A percentile compares a stretch with the other conserved stretches of the same genome.
Conservation (phyloP, 2,113 vertebrate genomes). For the Rhegmatorhina hoffmannsi region DNA sequence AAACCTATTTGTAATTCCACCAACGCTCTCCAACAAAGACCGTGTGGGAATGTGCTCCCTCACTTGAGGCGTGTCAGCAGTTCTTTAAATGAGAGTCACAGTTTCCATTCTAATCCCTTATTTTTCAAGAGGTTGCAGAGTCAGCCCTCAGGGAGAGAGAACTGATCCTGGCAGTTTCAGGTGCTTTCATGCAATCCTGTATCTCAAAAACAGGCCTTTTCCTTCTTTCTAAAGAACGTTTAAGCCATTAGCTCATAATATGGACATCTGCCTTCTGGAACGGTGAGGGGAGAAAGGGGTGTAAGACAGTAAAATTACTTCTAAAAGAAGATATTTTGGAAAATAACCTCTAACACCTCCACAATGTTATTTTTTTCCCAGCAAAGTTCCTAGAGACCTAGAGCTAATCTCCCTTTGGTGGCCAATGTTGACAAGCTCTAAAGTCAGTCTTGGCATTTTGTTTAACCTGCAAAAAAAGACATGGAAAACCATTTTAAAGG, state of each 20-base stretch:
- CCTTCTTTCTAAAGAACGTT: neutral
- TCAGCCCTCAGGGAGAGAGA: constrained; percentile 22
- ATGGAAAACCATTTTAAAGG: constrained; percentile 30
- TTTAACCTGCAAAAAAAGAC: constrained; percentile 10
- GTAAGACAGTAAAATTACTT: constrained; percentile 20
- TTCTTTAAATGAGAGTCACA: neutral
- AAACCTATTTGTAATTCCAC: constrained; percentile 41
- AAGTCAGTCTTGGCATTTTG: constrained; percentile 29
- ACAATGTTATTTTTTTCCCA: constrained; percentile 32
- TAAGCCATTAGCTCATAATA: constrained; percentile 56
- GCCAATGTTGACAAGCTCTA: constrained; percentile 55
- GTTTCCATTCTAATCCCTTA: constrained; percentile 38
- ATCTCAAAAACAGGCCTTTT: constrained; percentile 19
- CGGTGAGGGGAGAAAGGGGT: neutral
- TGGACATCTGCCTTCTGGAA: constrained; percentile 57
- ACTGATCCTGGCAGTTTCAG: constrained; percentile 30
- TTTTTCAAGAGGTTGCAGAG: constrained; percentile 35
- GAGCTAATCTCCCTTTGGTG: constrained; percentile 35
- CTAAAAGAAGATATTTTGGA: constrained; percentile 51
- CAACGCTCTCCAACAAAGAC: constrained; percentile 37
- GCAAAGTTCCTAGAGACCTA: constrained; percentile 43
- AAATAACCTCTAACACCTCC: constrained; percentile 51
- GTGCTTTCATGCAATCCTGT: constrained; percentile 8
- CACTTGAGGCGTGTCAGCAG: constrained; percentile 12
- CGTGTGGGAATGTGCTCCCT: constrained; percentile 25